Conservation (phyloP, 2,113 vertebrate species). For the Rhegmatorhina hoffmannsi region DNA sequence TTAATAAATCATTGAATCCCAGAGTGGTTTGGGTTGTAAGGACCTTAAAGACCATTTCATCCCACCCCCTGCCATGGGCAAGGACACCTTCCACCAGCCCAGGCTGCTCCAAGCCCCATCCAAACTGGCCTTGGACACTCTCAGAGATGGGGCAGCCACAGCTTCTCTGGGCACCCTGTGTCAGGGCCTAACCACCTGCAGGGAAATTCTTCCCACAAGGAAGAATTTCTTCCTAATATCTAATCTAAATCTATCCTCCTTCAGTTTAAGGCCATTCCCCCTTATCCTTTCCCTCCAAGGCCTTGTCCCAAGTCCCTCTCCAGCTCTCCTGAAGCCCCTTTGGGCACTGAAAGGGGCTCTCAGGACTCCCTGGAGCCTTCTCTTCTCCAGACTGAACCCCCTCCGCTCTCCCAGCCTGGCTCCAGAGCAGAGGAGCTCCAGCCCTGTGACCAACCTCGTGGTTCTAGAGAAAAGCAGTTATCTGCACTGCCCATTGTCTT, state of each 20-base stretch:
- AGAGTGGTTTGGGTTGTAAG: not conserved
- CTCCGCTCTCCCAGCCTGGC: not conserved
- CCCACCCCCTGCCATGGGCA: too few relatives aligned
- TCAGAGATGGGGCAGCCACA: not conserved
- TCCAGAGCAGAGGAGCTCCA: not conserved
- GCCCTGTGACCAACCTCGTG: not conserved
- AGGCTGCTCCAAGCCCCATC: not conserved
- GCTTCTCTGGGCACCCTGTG: not conserved
- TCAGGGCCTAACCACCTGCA: not conserved
- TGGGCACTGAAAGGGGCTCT: not conserved
- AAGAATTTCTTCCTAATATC: not conserved
- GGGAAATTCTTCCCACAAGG: not conserved
- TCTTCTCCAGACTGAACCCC: not conserved
- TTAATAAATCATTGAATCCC: not conserved
- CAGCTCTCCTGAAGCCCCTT: not conserved
- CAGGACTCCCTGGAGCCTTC: not conserved
- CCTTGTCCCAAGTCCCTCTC: not conserved
- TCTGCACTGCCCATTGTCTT: fast-evolving
- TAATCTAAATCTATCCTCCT: not conserved
- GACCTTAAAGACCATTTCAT: not conserved
- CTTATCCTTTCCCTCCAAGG: not conserved
- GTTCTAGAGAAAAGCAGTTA: not conserved
- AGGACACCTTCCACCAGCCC: not conserved
- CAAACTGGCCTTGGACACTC: not conserved
- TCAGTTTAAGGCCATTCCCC: not conserved